Percentiles rank a stretch among this genome's conserved stretches.
Evolutionary conservation across 2,888 invertebrate genomes (phyloP).

Genomic region (Matsumyia berberina): DNA sequence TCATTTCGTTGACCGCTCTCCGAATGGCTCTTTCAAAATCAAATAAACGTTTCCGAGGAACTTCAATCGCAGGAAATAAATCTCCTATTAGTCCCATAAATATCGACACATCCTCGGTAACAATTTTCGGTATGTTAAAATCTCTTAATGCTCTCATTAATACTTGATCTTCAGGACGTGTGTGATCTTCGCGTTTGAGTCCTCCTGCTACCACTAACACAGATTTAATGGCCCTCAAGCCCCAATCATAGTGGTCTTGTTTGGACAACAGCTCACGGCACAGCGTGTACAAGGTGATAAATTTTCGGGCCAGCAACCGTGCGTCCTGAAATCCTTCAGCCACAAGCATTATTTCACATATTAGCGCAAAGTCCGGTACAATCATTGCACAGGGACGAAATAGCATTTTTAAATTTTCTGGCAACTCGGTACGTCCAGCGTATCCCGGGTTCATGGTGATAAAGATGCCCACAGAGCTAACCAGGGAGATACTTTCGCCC

Average conservation of each 20-base stretch:
- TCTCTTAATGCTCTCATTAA: constrained; percentile 97
- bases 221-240: constrained; percentile 97
- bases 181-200: constrained; percentile 92
- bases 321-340: constrained; percentile 98
- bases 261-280: constrained; percentile 96
- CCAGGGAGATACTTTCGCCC: constrained; percentile 91
- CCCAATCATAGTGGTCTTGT: constrained; percentile 99
- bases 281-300: constrained; percentile 96
- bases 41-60: constrained; percentile 93
- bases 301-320: constrained; percentile 94
- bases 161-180: constrained; percentile 95
- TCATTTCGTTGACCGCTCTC: constrained; percentile 92
- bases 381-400: constrained; percentile 97
- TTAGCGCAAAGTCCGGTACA: constrained; percentile 97
- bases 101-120: constrained; percentile 95
- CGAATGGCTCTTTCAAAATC: constrained; percentile 94
- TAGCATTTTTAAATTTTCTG: constrained; percentile 89
- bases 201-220: constrained; percentile 97
- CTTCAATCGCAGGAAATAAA: constrained; percentile 96
- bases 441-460: constrained; percentile 99
- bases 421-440: constrained; percentile 94
- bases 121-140: constrained; percentile 97
- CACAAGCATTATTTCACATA: constrained; percentile 99
- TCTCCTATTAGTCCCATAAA: constrained; percentile 98
- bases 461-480: constrained; percentile 94